These are phyloP conservation scores for Plebejus melissa DNA, from an alignment of 2,888 invertebrate genomes.

Conservation along the genomic window DNA sequence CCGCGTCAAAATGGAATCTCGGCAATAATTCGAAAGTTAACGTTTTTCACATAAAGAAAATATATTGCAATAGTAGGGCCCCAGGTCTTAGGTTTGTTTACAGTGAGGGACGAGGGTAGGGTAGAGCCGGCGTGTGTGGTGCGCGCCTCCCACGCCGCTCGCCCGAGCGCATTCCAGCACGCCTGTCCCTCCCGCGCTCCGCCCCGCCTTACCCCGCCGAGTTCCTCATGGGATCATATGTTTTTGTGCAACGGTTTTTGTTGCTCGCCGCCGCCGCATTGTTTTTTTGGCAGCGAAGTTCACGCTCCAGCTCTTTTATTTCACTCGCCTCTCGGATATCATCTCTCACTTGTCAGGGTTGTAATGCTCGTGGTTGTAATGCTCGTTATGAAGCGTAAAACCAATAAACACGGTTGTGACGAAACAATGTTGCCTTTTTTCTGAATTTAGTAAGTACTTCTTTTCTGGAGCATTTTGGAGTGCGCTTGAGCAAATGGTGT, in stretches of 20 bases:
- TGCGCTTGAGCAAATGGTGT: neutral
- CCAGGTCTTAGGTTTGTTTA: conserved; percentile 60
- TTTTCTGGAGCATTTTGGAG: neutral
- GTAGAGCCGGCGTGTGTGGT: conserved; percentile 59
- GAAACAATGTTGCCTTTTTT: neutral
- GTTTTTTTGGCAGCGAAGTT: conserved; percentile 67
- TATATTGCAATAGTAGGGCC: conserved; percentile 31
- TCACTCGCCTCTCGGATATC: conserved; percentile 65
- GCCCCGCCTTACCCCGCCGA: conserved; percentile 51
- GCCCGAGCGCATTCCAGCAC: conserved; percentile 77
- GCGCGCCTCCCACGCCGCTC: conserved; percentile 76
- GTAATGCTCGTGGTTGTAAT: conserved; percentile 35
- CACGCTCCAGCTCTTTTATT: conserved; percentile 74
- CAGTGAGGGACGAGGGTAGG: conserved; percentile 64
- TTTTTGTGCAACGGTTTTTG: conserved; percentile 80
- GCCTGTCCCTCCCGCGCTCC: conserved; percentile 61
- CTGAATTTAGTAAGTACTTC: neutral
- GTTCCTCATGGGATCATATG: conserved; percentile 77
- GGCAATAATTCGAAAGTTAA: neutral
- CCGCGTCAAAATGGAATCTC: neutral
- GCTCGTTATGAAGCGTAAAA: conserved; percentile 30
- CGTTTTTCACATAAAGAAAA: neutral
- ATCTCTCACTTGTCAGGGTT: conserved; percentile 49
- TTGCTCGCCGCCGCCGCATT: conserved; percentile 74
- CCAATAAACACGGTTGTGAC: neutral